phyloP scores from a whole-genome alignment of 2,113 vertebrate genomes.

The Notiomystis cincta region DNA sequence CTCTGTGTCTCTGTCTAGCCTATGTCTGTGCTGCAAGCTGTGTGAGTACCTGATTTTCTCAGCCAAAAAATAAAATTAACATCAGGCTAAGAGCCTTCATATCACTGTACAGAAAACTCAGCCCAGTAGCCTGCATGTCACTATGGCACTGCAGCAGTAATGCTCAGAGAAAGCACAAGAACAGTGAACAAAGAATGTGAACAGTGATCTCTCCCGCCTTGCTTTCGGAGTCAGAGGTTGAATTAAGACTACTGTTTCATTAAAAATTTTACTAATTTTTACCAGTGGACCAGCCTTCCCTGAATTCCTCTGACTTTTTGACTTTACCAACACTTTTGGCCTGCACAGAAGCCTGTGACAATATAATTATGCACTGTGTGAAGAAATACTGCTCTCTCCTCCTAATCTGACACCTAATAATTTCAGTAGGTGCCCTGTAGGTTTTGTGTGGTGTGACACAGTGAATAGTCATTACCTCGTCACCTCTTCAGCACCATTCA shows the following conservation, averaged over 20 bases:
- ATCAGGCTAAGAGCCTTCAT: neutral
- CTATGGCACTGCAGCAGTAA: neutral
- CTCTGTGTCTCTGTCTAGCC: neutral
- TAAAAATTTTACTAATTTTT: neutral
- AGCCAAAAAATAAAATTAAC: neutral
- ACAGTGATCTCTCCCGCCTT: neutral
- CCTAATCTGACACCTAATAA: conserved; percentile 38
- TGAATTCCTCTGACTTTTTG: conserved; percentile 14
- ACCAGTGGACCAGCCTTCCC: neutral
- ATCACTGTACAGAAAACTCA: neutral
- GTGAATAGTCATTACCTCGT: conserved; percentile 38
- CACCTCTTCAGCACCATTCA: neutral
- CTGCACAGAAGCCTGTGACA: conserved; percentile 27
- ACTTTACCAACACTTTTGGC: conserved; percentile 2
- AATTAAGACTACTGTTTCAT: neutral
- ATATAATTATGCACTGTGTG: conserved; percentile 31
- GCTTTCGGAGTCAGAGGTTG: neutral
- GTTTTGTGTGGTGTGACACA: neutral
- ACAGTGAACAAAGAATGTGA: neutral
- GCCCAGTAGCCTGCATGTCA: neutral
- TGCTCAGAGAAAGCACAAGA: neutral
- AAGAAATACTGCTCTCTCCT: conserved; percentile 9
- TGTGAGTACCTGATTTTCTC: neutral
- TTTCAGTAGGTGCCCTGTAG: conserved; percentile 24
- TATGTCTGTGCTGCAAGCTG: neutral